Evolutionary conservation across 2,888 invertebrate species (phyloP).

Genomic region (Latrodectus hesperus): DNA sequence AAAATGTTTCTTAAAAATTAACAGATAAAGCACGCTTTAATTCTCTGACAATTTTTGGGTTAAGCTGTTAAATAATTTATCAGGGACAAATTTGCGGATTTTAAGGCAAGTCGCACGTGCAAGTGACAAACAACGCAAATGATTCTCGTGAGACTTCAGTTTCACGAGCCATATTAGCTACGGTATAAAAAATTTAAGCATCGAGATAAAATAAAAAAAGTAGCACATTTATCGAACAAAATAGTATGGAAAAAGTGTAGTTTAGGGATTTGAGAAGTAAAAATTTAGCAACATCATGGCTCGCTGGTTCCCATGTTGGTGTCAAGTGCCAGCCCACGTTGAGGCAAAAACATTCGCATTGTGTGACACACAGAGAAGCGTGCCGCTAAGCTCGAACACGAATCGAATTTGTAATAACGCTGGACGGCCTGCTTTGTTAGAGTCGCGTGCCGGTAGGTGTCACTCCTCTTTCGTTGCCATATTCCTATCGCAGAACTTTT

Average conservation of each 20-base stretch:
- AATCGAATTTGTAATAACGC: slow-evolving; percentile 6
- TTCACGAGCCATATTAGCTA: slow-evolving; percentile 45
- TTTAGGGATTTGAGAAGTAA: slow-evolving; percentile 2
- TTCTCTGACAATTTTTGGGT: too few species aligned
- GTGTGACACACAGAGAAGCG: slow-evolving; percentile 11
- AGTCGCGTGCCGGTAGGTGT: slow-evolving; percentile 64
- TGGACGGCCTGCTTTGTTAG: slow-evolving; percentile 26
- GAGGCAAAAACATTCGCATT: slow-evolving; percentile 50
- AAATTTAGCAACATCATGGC: slow-evolving; percentile 53
- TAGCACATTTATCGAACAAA: too few species aligned
- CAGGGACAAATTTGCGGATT: too few species aligned
- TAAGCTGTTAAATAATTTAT: too few species aligned
- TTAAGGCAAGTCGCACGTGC: neutral
- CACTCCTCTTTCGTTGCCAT: slow-evolving; percentile 50
- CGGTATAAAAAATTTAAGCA: neutral
- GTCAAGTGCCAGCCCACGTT: slow-evolving; percentile 53
- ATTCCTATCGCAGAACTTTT: slow-evolving; percentile 37
- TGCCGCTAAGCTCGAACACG: slow-evolving; percentile 51
- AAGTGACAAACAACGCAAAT: slow-evolving; percentile 22
- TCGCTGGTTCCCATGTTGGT: slow-evolving; percentile 64
- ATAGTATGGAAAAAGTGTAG: neutral
- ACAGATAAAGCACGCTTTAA: too few species aligned
- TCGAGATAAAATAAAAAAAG: slow-evolving; percentile 4
- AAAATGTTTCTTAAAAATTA: too few species aligned
- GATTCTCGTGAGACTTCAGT: slow-evolving; percentile 23